Evolutionary conservation across 2,888 invertebrate species (phyloP).

Genomic region (Margaritifera margaritifera): DNA sequence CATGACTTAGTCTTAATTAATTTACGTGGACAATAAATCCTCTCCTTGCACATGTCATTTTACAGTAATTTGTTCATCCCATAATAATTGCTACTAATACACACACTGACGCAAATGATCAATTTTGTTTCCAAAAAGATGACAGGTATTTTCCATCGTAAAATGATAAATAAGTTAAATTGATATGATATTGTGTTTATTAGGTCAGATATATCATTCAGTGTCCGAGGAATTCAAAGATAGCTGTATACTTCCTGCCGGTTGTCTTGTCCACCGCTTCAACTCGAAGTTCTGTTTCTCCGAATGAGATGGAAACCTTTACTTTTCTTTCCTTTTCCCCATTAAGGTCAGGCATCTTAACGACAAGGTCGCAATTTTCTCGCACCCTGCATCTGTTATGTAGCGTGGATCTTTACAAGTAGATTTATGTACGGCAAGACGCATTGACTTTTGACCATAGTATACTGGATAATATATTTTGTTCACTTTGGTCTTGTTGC

Average conservation of each 20-base stretch:
- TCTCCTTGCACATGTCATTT: too few relatives aligned
- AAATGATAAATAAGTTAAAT: too few relatives aligned
- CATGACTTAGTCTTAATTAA: too few relatives aligned
- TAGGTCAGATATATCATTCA: not conserved
- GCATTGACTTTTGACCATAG: not conserved
- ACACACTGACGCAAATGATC: too few relatives aligned
- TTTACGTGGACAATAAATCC: too few relatives aligned
- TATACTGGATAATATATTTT: not conserved
- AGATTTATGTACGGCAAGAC: constrained; percentile 3
- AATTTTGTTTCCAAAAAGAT: too few relatives aligned
- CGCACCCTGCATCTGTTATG: constrained; percentile 9
- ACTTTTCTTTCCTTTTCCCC: not conserved
- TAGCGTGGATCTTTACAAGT: constrained; percentile 1
- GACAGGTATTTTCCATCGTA: too few relatives aligned
- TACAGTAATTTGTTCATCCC: too few relatives aligned
- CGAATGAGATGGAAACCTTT: constrained; percentile 4
- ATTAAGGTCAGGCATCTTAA: constrained; percentile 11
- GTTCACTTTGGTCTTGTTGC: not conserved
- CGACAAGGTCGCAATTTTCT: not conserved
- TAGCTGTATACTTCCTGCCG: not conserved
- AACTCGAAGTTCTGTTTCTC: constrained; percentile 9
- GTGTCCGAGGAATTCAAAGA: constrained; percentile 1
- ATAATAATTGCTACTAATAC: too few relatives aligned
- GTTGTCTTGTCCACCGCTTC: constrained; percentile 3
- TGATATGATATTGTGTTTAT: not conserved